A percentile compares a stretch with the other conserved stretches of the same genome.
Evolutionary conservation across 2,797 vertebrate species (phyloP).

Genomic region (Paguma larvata): DNA sequence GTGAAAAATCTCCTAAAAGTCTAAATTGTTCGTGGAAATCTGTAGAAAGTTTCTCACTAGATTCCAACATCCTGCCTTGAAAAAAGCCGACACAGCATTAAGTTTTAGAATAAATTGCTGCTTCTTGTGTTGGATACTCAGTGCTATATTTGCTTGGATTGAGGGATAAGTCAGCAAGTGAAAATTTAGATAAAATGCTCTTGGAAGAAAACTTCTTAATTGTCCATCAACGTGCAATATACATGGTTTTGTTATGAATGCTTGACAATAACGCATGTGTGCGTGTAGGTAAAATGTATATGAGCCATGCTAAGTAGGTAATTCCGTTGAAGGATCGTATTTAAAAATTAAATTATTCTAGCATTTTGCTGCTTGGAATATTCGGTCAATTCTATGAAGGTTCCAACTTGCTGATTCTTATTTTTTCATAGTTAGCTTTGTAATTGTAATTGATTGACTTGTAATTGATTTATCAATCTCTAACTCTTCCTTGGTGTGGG

Average conservation of each 20-base stretch:
- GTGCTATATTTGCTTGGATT: not conserved
- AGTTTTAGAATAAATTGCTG: not conserved
- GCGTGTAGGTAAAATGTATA: not conserved
- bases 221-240: not conserved
- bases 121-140: not conserved
- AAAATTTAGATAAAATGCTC: not conserved
- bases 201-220: not conserved
- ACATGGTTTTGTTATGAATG: not conserved
- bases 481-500: not conserved
- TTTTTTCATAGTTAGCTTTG: not conserved
- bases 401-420: not conserved
- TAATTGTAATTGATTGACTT: no score
- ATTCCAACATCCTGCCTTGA: not conserved
- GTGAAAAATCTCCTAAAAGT: not conserved
- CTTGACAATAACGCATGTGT: no score
- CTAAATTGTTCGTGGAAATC: not conserved
- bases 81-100: not conserved
- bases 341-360: not conserved
- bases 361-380: not conserved
- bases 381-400: not conserved
- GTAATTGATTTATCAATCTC: not conserved
- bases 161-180: not conserved
- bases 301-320: not conserved
- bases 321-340: not conserved
- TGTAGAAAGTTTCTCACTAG: not conserved